These are phyloP conservation scores for Chloroclystis v-ata DNA, from an alignment of 2,888 invertebrate species.

Conservation along the genomic window DNA sequence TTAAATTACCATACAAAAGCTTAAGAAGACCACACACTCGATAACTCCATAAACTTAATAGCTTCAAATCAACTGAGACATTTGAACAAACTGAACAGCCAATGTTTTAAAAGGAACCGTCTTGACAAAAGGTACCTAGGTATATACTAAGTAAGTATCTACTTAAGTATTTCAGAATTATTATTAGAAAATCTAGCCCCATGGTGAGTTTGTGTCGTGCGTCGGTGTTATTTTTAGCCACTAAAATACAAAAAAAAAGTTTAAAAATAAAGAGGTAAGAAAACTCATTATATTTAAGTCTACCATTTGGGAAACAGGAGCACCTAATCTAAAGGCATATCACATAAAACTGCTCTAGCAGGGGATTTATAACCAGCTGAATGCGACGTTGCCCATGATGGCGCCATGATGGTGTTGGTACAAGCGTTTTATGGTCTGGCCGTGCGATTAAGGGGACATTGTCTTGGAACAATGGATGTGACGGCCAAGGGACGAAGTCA, in stretches of 20 bases:
- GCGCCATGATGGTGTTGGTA: slow-evolving; percentile 28
- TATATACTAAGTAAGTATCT: no score
- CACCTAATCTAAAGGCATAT: slow-evolving; percentile 9
- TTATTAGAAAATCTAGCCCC: no score
- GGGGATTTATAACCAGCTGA: slow-evolving; percentile 17
- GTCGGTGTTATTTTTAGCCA: no score
- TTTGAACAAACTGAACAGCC: not conserved
- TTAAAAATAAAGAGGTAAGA: not conserved
- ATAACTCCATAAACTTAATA: slow-evolving; percentile 1
- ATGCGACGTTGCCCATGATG: slow-evolving; percentile 28
- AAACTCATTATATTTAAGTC: not conserved
- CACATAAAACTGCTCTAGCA: slow-evolving; percentile 15
- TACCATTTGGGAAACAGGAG: slow-evolving; percentile 3
- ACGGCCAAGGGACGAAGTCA: slow-evolving; percentile 44
- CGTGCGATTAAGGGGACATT: slow-evolving; percentile 39
- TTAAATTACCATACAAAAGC: slow-evolving; percentile 18
- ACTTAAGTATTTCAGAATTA: no score
- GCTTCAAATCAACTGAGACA: not conserved
- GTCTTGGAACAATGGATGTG: slow-evolving; percentile 48
- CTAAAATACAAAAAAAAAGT: no score
- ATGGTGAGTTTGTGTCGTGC: no score
- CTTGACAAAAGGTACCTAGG: no score
- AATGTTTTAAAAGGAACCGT: no score
- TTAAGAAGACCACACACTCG: no score
- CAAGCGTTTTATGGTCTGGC: slow-evolving; percentile 32